Percentiles rank a stretch among this genome's conserved stretches.
These are phyloP conservation scores for Spilogale gracilis DNA, from an alignment of 2,113 vertebrate species.

Conservation along the genomic window DNA sequence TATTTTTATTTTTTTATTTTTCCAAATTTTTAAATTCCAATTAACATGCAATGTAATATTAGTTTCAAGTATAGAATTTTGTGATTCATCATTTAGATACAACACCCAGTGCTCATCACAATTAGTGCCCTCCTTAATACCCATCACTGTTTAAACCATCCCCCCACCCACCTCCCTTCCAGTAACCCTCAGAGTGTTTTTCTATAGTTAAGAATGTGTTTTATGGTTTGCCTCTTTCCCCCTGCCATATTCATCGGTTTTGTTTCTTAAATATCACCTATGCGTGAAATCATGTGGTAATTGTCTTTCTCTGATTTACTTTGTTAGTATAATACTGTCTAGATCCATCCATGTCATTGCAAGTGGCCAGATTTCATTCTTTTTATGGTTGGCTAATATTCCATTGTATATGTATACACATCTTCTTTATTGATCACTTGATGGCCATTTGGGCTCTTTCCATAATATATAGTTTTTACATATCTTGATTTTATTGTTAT, in stretches of 20 bases:
- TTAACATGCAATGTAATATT: background rate
- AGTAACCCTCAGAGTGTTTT: background rate
- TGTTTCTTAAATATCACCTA: background rate
- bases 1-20: background rate
- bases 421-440: background rate
- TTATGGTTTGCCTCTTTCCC: background rate
- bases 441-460: background rate
- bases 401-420: background rate
- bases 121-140: background rate
- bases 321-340: background rate
- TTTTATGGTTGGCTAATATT: background rate
- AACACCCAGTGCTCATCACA: background rate
- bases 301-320: background rate
- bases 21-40: background rate
- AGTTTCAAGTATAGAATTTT: background rate
- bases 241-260: background rate
- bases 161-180: background rate
- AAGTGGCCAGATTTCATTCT: background rate
- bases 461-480: background rate
- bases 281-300: background rate
- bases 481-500: conserved; percentile 49
- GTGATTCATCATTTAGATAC: background rate
- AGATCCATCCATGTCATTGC: background rate
- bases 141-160: background rate
- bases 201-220: background rate